These are phyloP conservation scores for Odobenus rosmarus DNA, from an alignment of 2,113 vertebrate genomes.

Conservation along the genomic window DNA sequence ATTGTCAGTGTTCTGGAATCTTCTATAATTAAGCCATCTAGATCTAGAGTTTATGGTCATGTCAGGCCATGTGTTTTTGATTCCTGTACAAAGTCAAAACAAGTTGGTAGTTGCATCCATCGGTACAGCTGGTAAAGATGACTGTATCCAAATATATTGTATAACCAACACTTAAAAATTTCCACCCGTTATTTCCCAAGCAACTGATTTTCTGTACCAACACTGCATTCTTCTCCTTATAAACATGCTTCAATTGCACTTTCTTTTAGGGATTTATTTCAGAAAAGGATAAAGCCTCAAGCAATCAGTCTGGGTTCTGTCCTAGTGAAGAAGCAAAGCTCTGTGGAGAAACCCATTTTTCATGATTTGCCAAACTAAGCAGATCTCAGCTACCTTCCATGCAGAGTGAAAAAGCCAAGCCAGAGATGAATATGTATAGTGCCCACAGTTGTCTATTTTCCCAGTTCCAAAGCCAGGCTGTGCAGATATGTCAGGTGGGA, in stretches of 20 bases:
- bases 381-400: constrained; percentile 51
- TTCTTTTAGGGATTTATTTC: constrained; percentile 49
- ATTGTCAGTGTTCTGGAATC: neutral
- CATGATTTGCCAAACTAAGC: constrained; percentile 56
- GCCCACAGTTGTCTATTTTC: neutral
- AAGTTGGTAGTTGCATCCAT: neutral
- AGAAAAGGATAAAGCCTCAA: neutral
- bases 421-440: constrained; percentile 44
- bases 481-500: neutral
- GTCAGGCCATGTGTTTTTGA: neutral
- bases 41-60: neutral
- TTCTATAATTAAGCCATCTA: neutral
- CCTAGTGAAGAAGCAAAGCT: constrained; percentile 42
- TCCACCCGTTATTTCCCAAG: neutral
- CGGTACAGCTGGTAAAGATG: neutral
- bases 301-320: neutral
- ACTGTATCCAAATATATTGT: constrained; percentile 1
- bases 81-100: constrained; percentile 23
- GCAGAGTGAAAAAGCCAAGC: neutral
- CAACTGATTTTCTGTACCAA: constrained; percentile 12
- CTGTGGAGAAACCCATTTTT: constrained; percentile 39
- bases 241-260: neutral
- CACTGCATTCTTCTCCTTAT: constrained; percentile 11
- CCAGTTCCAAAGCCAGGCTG: neutral
- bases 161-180: neutral